Evolutionary conservation across 2,888 invertebrate genomes (phyloP), one percentile per base, ranked within the genome.

Genomic region (Pyrochroa serraticornis): DNA sequence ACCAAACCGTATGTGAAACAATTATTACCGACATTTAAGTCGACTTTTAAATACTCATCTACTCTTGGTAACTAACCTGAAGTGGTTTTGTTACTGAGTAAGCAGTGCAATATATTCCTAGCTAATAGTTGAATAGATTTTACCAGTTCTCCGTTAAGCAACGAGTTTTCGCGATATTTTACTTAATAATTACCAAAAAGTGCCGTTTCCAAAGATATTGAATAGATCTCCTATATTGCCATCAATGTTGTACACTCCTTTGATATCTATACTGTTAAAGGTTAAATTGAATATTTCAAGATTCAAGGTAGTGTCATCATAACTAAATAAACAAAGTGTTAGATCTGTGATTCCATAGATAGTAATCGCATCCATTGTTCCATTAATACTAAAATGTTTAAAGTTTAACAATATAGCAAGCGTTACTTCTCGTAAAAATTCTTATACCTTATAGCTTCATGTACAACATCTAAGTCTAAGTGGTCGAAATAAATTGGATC

Each of bases 171-270:
- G n/a, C n/a, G n/a, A n/a, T n/a, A n/a, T n/a, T n/a, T n/a, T n/a
- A n/a, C 9, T 37, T 5, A 36, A 39, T 33, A 8, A 38, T 36
- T 62, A 67, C 67, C 65, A 46, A 48, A 64, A 62, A 41, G 51
- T 35, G 13, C 67, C 67, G 8, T 49, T 49, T 10, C 67, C 67
- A 31, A 46, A 65, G 38, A 67, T 58, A 34, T 65, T 62, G 34
- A 67, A 67, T 9, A 67, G n/a, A 10, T 64, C 60, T 30, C 65
- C 67, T n/a, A 67, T 49, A 43, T 64, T 61, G 2, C 67, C 67
- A n/a, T 30, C 60, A 38, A 64, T 7, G 33, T 64, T 49, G 22
- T 65, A 63, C 8, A 54, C 31, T n/a, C 63, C 67, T 30, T 39
- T 33, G 1, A 57, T 7, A 8, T 52, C 54, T 9, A 65, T 49